Conservation (phyloP, 1,140 invertebrate species). For the Ericerus pela region DNA sequence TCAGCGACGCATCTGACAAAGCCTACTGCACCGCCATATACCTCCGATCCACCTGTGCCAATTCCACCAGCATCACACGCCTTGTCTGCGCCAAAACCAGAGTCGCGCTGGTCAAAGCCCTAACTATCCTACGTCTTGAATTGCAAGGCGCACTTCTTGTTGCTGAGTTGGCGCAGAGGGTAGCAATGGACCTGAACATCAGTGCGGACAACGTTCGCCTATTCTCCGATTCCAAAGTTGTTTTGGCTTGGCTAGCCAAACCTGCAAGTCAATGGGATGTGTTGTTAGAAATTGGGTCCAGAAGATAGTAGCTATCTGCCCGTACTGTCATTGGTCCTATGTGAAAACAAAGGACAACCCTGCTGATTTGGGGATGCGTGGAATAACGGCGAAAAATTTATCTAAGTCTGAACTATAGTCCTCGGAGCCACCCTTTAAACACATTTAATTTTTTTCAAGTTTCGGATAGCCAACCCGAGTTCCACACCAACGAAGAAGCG, state of each 20-base stretch:
- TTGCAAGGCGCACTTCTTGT: slow-evolving; percentile 18
- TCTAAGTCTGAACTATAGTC: neutral
- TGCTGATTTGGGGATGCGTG: slow-evolving; percentile 12
- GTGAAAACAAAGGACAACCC: neutral
- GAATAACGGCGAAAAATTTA: neutral
- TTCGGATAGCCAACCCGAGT: neutral
- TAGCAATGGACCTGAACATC: slow-evolving; percentile 15
- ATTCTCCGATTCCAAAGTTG: slow-evolving; percentile 5
- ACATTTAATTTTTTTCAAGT: neutral
- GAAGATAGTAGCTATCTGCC: neutral
- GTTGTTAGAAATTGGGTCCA: neutral
- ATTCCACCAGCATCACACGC: too few species aligned
- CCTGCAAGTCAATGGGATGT: slow-evolving; percentile 16
- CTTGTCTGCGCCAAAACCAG: slow-evolving; percentile 26
- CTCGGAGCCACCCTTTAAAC: neutral
- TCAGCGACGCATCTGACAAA: neutral
- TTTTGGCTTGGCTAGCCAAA: slow-evolving; percentile 22
- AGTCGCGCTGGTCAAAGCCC: neutral
- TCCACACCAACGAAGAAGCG: neutral
- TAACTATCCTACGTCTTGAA: neutral
- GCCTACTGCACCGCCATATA: neutral
- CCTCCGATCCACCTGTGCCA: neutral
- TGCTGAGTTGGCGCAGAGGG: slow-evolving; percentile 19
- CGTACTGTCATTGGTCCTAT: slow-evolving; percentile 10
- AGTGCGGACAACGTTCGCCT: neutral